Evolutionary conservation across 2,113 vertebrate genomes (phyloP), one percentile per base, ranked within the genome.

Genomic region (Notothenia coriiceps): DNA sequence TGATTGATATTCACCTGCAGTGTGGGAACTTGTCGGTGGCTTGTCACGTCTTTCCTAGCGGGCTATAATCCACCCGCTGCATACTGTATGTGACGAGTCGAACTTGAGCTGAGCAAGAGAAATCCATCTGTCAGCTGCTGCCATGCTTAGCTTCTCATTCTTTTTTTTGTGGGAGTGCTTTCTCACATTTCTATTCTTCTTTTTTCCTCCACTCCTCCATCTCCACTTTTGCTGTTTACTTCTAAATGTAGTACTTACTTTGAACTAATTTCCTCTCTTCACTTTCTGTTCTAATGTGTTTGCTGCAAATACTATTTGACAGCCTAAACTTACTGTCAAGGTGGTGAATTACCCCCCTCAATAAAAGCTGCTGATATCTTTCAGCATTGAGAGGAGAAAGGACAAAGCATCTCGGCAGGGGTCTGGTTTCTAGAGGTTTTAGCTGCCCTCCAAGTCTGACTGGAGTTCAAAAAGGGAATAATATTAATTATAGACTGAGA

Each of bases 331-430:
- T 60, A 61, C 59, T 74, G 79, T 69, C 22, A 76, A 86, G 76
- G 68, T 82, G 81, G 72, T 84, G 76, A 77, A 80, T 68, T 20
- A 43, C 9, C 67, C 72, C 77, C 62, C 44, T 64, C 73, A 54
- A 82, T 79, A 67, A 85, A 79, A 83, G 73, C 76, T 51, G 47
- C 63, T 77, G 84, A 60, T 86, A 82, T 87, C 75, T 87, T 68
- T 14, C n/a, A n/a, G 3, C 13, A 10, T 71, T 83, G 56, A n/a
- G 50, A 80, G 72, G 76, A 76, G 55, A 85, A 84, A 88, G 86
- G 74, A 65, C 81, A 86, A 62, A 73, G 81, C 70, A 7, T 77
- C 87, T 85, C 86, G 74, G 70, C 60, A 25, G 85, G 84, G 70
- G 70, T 1, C 51, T n/a, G 65, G 60, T 35, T 35, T 35, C 35